Evolutionary conservation across 37 sponge, comb jelly and placozoan species (phyloP), one percentile per base, ranked within the genome.

Genomic region (Spongilla lacustris): DNA sequence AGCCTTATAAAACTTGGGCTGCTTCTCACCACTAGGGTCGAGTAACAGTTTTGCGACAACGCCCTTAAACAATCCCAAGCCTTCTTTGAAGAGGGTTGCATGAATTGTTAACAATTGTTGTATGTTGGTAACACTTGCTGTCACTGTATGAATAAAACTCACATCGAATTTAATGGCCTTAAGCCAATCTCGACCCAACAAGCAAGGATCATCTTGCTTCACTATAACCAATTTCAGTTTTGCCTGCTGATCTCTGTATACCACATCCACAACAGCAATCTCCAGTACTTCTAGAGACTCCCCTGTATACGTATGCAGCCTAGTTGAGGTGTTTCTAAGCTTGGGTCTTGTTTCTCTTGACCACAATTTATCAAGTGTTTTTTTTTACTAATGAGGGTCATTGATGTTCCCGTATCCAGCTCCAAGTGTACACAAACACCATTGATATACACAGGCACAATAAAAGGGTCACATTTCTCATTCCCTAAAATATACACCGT

Each of bases 1-100:
- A 27, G 89, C 71, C 68, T 75, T 74, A 36, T 23, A 37, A 76
- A 83, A 88, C 33, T 66, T 83, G 30, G 89, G 83, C 23, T 38
- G 46, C 8, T 46, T 46, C 46, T 46, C 10, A 32, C 23, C 83
- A 8, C 36, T 25, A 3, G 71, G 50, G 28, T 88, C 48, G 28
- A 81, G 49, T 28, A 73, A 24, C 29, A 90, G 28, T 31, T 84
- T 36, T 21, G 86, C 86, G 26, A 28, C 33, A 33, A 50, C 41
- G 1, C 37, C 26, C 24, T 77, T 68, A 9, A 32, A 31, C 49
- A 26, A 36, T 12, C 83, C 81, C 35, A 82, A 67, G 11, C 71
- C 82, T 23, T 82, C 82, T 13, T 28, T 4, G 66, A 87, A 87
- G 66, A 87, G 22, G 50, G 23, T 38, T 28, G 67, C 27, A 49